A percentile compares a stretch with the other conserved stretches of the same genome.
Conservation (phyloP, 2,797 vertebrate species). For the Acanthornis magna region DNA sequence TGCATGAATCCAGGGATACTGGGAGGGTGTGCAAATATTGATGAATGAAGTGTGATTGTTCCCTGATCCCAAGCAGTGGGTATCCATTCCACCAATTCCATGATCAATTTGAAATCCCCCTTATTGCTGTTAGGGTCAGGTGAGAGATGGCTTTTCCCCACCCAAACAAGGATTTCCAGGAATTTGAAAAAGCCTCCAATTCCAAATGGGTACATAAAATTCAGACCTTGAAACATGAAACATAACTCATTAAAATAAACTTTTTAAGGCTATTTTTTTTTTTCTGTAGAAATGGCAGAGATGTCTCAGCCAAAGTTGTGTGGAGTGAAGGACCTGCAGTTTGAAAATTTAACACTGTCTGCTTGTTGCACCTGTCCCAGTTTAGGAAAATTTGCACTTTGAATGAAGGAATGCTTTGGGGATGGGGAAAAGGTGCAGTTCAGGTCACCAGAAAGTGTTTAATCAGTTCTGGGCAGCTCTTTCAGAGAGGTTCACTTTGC, state of each 20-base stretch:
- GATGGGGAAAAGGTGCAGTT: not conserved
- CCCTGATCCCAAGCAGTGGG: accelerated
- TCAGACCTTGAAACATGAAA: not conserved
- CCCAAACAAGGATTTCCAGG: not conserved
- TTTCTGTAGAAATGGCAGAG: not conserved
- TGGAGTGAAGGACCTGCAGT: not conserved
- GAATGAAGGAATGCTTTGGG: not conserved
- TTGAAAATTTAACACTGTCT: not conserved
- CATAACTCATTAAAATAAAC: not conserved
- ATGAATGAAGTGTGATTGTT: not conserved
- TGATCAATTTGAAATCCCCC: not conserved
- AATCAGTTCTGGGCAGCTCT: not conserved
- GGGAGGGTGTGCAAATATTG: not conserved
- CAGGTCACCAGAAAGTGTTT: not conserved
- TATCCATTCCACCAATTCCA: not conserved
- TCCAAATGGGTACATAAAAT: not conserved
- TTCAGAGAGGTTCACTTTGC: not conserved
- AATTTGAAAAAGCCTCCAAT: not conserved
- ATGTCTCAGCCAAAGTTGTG: not conserved
- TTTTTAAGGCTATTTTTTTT: not conserved
- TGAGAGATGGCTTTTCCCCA: accelerated
- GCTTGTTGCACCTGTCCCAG: not conserved
- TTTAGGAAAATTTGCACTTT: not conserved
- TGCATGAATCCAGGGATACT: not conserved
- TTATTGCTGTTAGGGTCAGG: not conserved